Conservation (phyloP, 2,797 vertebrate species). For the Glyptemys insculpta region DNA sequence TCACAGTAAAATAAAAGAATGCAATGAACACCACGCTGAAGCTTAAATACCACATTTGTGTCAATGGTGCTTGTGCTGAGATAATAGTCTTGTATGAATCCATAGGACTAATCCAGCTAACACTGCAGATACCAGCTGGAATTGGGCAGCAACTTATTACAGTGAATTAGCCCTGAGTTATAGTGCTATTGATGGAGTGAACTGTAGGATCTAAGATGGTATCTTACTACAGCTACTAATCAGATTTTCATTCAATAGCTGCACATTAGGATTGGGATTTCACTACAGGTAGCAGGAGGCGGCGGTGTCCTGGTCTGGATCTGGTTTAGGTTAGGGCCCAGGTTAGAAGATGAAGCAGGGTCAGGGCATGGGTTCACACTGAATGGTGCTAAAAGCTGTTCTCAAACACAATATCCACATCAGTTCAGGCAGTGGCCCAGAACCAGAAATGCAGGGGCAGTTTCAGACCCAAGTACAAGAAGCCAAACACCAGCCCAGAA, state of each 20-base stretch:
- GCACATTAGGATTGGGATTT: background rate
- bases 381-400: no score
- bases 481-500: background rate
- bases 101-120: background rate
- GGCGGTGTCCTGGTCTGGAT: background rate
- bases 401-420: background rate
- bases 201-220: background rate
- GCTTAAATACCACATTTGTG: background rate
- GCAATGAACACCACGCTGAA: background rate
- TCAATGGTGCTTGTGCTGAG: background rate
- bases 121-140: background rate
- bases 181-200: background rate
- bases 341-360: rapidly evolving
- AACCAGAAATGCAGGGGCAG: background rate
- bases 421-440: background rate
- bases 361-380: rapidly evolving
- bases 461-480: background rate
- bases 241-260: background rate
- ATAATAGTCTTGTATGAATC: background rate
- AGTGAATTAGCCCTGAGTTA: background rate
- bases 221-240: background rate
- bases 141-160: background rate
- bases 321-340: background rate
- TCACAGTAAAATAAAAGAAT: background rate
- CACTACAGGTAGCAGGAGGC: background rate